Conservation (phyloP, 1,140 invertebrate species). For the Leptinotarsa undecemlineata region DNA sequence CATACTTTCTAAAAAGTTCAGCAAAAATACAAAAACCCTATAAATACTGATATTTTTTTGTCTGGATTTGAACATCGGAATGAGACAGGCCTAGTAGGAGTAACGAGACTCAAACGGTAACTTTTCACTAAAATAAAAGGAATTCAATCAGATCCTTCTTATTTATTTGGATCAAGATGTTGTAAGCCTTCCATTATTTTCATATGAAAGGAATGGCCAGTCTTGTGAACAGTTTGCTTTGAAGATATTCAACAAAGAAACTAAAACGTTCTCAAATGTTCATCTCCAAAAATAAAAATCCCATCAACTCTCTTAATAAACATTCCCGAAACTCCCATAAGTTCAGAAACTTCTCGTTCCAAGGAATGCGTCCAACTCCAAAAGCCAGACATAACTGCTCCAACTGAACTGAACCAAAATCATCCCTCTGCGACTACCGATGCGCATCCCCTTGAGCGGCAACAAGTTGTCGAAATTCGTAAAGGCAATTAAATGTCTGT, state of each 20-base stretch:
- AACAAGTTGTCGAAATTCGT: conserved; percentile 25
- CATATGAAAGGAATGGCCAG: no score
- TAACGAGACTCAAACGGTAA: neutral
- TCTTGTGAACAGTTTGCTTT: no score
- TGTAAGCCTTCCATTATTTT: neutral
- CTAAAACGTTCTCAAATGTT: no score
- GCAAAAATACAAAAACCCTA: no score
- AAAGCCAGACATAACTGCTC: neutral
- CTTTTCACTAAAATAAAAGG: neutral
- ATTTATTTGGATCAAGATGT: no score
- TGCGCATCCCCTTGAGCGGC: conserved; percentile 3
- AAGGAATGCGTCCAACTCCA: neutral
- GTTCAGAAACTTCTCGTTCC: neutral
- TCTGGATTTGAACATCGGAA: neutral
- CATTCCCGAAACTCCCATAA: neutral
- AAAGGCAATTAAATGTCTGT: conserved; percentile 27
- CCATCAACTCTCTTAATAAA: neutral
- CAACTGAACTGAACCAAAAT: neutral
- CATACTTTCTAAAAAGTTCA: no score
- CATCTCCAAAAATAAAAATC: neutral
- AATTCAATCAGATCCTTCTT: no score
- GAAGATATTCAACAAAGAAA: no score
- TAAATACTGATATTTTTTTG: neutral
- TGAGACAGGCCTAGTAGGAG: neutral
- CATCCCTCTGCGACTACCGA: neutral